Evolutionary conservation across 2,113 vertebrate species (phyloP).

Genomic region (Tauraco erythrolophus): DNA sequence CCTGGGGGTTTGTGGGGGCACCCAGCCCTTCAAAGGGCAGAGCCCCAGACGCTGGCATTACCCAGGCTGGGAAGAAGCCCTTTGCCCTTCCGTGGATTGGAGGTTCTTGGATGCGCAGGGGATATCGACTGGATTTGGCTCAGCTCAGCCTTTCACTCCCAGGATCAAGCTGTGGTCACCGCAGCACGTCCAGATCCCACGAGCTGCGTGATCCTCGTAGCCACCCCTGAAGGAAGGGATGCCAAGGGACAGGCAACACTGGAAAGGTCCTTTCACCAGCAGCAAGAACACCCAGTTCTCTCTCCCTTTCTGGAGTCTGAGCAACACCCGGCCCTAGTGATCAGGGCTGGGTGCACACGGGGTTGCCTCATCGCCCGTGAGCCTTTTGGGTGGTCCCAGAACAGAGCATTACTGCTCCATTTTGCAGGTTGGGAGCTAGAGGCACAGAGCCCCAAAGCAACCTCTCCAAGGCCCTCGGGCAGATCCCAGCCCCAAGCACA

Average conservation of each 20-base stretch:
- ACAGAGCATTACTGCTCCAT: fast-evolving
- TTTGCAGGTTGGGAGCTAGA: background rate
- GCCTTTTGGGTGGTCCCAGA: background rate
- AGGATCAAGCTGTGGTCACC: background rate
- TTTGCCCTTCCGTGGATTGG: background rate
- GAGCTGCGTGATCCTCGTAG: fast-evolving
- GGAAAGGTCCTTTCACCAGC: background rate
- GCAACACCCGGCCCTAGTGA: background rate
- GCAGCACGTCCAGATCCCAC: background rate
- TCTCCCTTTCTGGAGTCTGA: background rate
- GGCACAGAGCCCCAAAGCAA: background rate
- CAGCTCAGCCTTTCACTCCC: background rate
- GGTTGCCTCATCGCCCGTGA: fast-evolving
- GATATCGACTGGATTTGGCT: background rate
- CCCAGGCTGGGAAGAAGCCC: background rate
- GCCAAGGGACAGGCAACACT: background rate
- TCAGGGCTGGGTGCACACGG: fast-evolving
- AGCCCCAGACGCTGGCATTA: fast-evolving
- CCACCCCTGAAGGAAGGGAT: background rate
- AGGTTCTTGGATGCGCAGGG: background rate
- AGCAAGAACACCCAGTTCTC: background rate
- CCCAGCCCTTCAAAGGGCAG: background rate
- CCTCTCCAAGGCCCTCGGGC: background rate
- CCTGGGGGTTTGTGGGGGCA: fast-evolving
- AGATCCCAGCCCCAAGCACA: background rate